Evolutionary conservation across 2,113 vertebrate genomes (phyloP), one percentile per base, ranked within the genome.

Genomic region (Melanotaenia duboulayi): DNA sequence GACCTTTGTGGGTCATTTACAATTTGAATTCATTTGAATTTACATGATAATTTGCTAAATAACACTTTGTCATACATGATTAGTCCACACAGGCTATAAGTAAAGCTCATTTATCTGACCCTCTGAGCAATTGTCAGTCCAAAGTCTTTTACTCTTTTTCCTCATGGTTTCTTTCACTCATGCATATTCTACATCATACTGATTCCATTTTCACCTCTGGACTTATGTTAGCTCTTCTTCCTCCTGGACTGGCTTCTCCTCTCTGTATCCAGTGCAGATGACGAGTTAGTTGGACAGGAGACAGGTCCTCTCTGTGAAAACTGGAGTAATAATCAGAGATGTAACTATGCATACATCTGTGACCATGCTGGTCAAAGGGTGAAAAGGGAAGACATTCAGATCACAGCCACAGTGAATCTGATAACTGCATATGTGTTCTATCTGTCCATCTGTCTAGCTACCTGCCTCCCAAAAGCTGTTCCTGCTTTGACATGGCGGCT

Each of bases 101-200:
- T 78, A 67, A 65, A 78, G 50, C 42, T 65, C 55, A 61, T 25
- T 65, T 67, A 69, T 66, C 57, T 80, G 68, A 58, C 63, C 46
- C 65, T 61, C 54, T 74, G 50, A 72, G 61, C 67, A 83, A 72
- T 24, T 65, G 73, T 81, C 68, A 83, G 65, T 79, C 61, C 65
- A 76, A 57, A 71, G 77, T 63, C 80, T 74, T 87, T 80, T 75
- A 69, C 84, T 85, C 80, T 60, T 87, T 87, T 82, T 85, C 78
- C 81, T 91, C 81, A 82, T 90, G 90, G 83, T 86, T 79, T 76
- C 57, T 16, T 82, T 83, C 65, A 78, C 65, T 85, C 85, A 77
- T 90, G 85, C 88, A 92, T 88, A 74, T 20, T 40, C 50, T 89
- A 84, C 86, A 91, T 92, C 86, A 73, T 80, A 89, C 81, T 89